Base-by-base conservation (phyloP, 2,888 invertebrate species). In the Aporophyla nigra region DNA sequence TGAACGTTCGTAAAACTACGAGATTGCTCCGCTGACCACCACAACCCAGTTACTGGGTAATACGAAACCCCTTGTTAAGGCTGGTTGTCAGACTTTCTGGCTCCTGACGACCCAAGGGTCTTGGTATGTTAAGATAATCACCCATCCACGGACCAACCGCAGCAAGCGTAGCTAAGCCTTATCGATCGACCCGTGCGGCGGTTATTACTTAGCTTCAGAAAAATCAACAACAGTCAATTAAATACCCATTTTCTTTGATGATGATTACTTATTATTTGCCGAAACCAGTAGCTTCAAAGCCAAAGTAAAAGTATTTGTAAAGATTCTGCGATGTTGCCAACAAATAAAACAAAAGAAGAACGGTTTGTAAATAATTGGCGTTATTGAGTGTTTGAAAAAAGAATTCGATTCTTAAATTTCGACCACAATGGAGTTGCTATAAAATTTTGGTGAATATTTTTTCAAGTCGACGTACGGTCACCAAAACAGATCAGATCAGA, bases 211-310 rank as follows among this genome's bases (percentile, higher is more conserved):
- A 43, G 9, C 5, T 4, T 16, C 27, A 21, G 21, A 65, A n/a
- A 5, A 63, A 43, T 43, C n/a, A 63, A 43, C 9, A 63, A 19
- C 12, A 49, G n/a, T 49, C 54, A 79, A 61, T 70, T 24, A 40
- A 62, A 58, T 19, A 76, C 1, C 61, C 33, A 77, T 61, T 81
- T 63, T 53, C 83, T 86, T 90, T 87, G 84, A 81, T 76, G 14
- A 65, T 63, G 81, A 83, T 81, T 78, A 78, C 27, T 77, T 59
- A 84, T 87, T 85, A 86, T 86, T 87, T 66, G 10, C 51, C 19
- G 84, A 86, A 90, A 73, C 87, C 87, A 53, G 54, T 68, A 68
- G 63, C 74, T 76, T 89, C 89, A 91, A 91, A 90, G 89, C 76
- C 58, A 75, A 81, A 78, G 83, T 76, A 78, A 77, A 83, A 78